Evolutionary conservation across 2,888 invertebrate genomes (phyloP).

Genomic region (Pecten maximus): DNA sequence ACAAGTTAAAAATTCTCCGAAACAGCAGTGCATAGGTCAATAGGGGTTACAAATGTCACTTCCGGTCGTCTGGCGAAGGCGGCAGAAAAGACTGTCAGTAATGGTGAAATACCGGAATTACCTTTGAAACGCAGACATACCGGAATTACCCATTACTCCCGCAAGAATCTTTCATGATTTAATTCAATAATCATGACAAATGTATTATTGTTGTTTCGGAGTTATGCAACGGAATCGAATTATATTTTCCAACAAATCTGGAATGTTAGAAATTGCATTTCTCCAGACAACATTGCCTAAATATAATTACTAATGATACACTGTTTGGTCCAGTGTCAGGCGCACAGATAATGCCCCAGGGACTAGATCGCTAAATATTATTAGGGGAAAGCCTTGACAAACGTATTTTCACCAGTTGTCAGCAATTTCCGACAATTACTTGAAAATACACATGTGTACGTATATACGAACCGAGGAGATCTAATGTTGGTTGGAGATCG

Average conservation of each 20-base stretch:
- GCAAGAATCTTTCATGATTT: not conserved
- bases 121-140: not conserved
- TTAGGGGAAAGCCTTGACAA: not conserved
- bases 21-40: not conserved
- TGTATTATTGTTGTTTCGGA: not conserved
- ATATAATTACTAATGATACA: not conserved
- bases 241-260: not conserved
- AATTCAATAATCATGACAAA: not conserved
- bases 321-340: not conserved
- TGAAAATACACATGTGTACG: not conserved
- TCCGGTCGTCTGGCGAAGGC: not conserved
- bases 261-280: not conserved
- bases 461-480: not conserved
- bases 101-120: not conserved
- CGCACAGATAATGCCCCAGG: not conserved
- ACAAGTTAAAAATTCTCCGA: not conserved
- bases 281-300: not conserved
- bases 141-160: not conserved
- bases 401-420: not conserved
- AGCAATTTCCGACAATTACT: not conserved
- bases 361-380: not conserved
- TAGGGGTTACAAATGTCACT: conserved; percentile 16
- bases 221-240: not conserved
- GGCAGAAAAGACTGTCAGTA: not conserved
- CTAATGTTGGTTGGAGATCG: not conserved